These are phyloP conservation scores for Loriculus beryllinus DNA, from an alignment of 2,797 vertebrate species.

Conservation along the genomic window DNA sequence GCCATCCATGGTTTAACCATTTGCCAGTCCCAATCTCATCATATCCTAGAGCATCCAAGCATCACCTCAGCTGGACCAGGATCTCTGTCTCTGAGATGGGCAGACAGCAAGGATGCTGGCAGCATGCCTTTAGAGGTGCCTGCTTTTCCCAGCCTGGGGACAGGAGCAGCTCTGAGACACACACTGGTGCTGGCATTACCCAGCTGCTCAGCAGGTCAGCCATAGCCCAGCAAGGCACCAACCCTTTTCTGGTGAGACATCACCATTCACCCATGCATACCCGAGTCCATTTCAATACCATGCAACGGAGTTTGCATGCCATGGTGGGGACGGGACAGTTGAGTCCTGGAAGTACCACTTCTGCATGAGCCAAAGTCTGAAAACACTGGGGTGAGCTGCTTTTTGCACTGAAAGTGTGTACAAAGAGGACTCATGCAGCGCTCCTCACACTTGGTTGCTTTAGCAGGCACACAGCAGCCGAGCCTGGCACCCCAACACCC, in stretches of 20 bases:
- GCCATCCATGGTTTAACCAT: neutral
- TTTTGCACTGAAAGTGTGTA: neutral
- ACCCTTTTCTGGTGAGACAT: neutral
- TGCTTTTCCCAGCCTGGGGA: neutral
- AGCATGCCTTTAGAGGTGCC: neutral
- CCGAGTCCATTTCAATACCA: neutral
- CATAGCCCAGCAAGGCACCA: neutral
- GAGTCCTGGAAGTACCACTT: neutral
- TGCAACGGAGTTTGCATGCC: rapidly evolving
- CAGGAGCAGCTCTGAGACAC: neutral
- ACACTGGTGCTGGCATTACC: neutral
- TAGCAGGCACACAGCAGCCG: neutral
- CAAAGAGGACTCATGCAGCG: neutral
- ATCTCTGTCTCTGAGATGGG: neutral
- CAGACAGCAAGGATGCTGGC: neutral
- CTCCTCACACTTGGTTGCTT: neutral
- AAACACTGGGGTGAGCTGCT: neutral
- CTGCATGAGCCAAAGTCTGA: neutral
- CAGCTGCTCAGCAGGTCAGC: neutral
- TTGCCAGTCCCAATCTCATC: neutral
- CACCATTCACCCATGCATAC: neutral
- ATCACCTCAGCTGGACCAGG: neutral
- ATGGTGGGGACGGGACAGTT: neutral
- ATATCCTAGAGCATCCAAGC: neutral
- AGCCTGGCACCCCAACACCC: neutral